These are phyloP conservation scores for Chlorospingus semifuscus DNA, from an alignment of 2,797 vertebrate species.

Conservation along the genomic window DNA sequence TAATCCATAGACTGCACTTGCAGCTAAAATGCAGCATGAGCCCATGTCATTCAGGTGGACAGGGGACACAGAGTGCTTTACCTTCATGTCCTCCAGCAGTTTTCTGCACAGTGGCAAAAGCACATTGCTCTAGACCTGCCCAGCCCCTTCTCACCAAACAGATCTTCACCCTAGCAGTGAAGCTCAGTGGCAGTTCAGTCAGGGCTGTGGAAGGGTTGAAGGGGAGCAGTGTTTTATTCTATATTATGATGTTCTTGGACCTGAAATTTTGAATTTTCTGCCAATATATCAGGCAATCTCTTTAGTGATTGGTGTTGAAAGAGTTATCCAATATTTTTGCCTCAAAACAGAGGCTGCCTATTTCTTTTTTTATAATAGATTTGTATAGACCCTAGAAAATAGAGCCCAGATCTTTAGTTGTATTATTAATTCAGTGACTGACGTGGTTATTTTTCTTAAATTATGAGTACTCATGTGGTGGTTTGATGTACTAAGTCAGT, in stretches of 20 bases:
- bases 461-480: not conserved
- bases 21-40: not conserved
- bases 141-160: not conserved
- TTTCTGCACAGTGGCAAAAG: not conserved
- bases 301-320: not conserved
- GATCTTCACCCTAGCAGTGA: not conserved
- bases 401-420: not conserved
- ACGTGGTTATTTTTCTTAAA: not conserved
- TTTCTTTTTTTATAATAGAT: not conserved
- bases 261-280: not conserved
- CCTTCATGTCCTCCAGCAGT: not conserved
- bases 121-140: not conserved
- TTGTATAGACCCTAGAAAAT: not conserved
- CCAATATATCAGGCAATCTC: not conserved
- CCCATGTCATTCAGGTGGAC: not conserved
- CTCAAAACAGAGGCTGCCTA: not conserved
- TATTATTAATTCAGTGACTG: conserved; percentile 21
- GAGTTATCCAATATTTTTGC: not conserved
- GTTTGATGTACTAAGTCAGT: not conserved
- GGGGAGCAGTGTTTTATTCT: not conserved
- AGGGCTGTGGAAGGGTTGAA: not conserved
- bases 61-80: not conserved
- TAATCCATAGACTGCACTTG: no score
- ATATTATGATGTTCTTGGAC: not conserved
- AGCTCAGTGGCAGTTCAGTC: not conserved